Conservation (phyloP, 2,113 vertebrate genomes). For the Irena cyanogastra region DNA sequence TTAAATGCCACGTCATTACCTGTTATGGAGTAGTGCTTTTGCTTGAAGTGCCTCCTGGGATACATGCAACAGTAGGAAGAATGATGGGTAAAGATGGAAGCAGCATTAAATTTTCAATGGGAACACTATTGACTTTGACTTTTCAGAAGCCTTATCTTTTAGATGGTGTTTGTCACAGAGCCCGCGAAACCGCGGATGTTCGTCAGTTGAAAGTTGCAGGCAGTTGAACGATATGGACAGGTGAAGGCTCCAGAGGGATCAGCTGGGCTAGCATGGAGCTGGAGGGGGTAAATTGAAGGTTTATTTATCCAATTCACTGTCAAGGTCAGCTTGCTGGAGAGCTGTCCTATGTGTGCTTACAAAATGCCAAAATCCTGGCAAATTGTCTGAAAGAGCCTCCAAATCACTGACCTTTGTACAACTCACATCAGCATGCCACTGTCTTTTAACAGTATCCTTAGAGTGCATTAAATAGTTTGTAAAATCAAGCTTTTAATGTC, state of each 20-base stretch:
- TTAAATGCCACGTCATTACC: constrained; percentile 99
- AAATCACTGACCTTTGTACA: constrained; percentile 98
- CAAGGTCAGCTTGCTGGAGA: constrained; percentile 97
- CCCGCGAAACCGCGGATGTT: constrained; percentile 82
- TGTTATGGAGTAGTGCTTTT: constrained; percentile 93
- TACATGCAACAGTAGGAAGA: constrained; percentile 72
- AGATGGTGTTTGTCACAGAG: constrained; percentile 96
- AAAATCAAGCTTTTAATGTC: constrained; percentile 75
- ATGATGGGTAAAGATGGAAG: constrained; percentile 88
- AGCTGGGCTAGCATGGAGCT: constrained; percentile 74
- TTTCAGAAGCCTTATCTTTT: constrained; percentile 88
- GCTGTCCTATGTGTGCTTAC: constrained; percentile 95
- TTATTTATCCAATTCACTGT: constrained; percentile 99
- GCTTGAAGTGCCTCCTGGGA: constrained; percentile 86
- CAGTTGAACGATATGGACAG: constrained; percentile 96
- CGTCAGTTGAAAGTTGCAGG: constrained; percentile 81
- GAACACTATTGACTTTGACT: constrained; percentile 96
- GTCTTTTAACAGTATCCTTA: constrained; percentile 87
- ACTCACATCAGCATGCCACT: constrained; percentile 89
- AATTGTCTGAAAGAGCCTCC: constrained; percentile 89
- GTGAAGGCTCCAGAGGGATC: constrained; percentile 97
- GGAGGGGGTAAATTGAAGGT: constrained; percentile 99
- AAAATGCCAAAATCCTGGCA: constrained; percentile 99
- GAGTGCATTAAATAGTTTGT: constrained; percentile 82
- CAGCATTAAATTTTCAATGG: constrained; percentile 95